A percentile compares a stretch with the other conserved stretches of the same genome.
These are phyloP conservation scores for Diplosoma virens DNA, from an alignment of 23 tunicate species.

Conservation along the genomic window DNA sequence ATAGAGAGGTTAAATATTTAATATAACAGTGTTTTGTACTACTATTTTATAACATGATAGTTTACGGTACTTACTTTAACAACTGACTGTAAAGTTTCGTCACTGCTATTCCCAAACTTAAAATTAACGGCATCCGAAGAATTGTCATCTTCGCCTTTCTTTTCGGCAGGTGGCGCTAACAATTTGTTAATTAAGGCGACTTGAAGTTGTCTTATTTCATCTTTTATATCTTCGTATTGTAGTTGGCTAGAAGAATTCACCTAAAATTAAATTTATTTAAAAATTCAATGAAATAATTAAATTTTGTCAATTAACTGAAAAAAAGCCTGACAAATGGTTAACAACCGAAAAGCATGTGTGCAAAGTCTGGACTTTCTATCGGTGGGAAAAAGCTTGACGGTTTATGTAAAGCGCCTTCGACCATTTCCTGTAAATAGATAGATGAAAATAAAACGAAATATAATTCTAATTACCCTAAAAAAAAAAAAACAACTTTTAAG, in stretches of 20 bases:
- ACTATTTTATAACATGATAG: background rate
- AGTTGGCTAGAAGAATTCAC: conserved; percentile 18
- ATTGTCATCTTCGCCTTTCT: background rate
- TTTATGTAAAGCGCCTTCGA: too few relatives aligned
- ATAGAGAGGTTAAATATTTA: background rate
- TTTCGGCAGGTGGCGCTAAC: conserved; percentile 1
- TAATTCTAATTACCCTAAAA: too few relatives aligned
- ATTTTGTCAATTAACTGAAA: too few relatives aligned
- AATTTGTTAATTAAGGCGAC: conserved; percentile 25
- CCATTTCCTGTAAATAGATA: too few relatives aligned
- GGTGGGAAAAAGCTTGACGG: too few relatives aligned
- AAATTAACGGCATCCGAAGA: background rate
- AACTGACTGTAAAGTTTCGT: background rate
- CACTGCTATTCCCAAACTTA: too few relatives aligned
- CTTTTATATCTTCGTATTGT: conserved; percentile 42
- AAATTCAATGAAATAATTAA: background rate
- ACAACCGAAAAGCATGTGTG: too few relatives aligned
- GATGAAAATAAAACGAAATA: too few relatives aligned
- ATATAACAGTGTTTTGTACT: background rate
- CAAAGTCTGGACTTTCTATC: too few relatives aligned
- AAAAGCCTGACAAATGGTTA: too few relatives aligned
- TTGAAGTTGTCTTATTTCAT: conserved; percentile 36
- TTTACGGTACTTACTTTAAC: conserved; percentile 2
- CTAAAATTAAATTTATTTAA: background rate
- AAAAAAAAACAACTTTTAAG: too few relatives aligned